phyloP scores from a whole-genome alignment of 2,888 invertebrate genomes.

The Limnephilus marmoratus region DNA sequence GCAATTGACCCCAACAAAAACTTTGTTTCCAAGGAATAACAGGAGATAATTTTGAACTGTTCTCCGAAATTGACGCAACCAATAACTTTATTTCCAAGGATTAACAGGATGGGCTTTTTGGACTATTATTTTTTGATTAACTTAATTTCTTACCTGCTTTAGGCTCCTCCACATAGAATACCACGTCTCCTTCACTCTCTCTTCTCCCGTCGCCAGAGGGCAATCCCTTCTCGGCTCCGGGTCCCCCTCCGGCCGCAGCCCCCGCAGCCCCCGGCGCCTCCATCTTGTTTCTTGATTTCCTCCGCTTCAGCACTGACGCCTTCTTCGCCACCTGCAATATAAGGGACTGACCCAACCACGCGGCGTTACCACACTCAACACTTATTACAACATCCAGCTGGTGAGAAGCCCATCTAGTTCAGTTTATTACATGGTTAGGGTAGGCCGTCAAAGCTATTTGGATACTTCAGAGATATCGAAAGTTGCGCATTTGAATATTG shows the following conservation, averaged over 20 bases:
- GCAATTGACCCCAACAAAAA: too few species aligned
- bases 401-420: conserved; percentile 25
- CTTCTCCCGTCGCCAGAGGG: conserved; percentile 69
- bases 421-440: background rate
- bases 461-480: background rate
- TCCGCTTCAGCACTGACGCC: conserved; percentile 83
- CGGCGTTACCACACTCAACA: conserved; percentile 68
- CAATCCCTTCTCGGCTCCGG: conserved; percentile 2
- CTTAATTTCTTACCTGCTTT: conserved; percentile 74
- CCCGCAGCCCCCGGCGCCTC: conserved; percentile 71
- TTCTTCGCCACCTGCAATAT: conserved; percentile 86
- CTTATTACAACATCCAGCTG: conserved; percentile 66
- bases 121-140: too few species aligned
- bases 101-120: too few species aligned
- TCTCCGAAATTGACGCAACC: too few species aligned
- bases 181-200: conserved; percentile 81
- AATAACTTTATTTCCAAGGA: too few species aligned
- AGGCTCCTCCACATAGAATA: conserved; percentile 82
- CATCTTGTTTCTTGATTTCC: conserved; percentile 83
- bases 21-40: too few species aligned
- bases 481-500: background rate
- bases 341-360: conserved; percentile 79
- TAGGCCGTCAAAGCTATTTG: background rate
- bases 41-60: too few species aligned
- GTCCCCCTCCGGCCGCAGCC: conserved; percentile 49